These are phyloP conservation scores for Apodemia duryi DNA, from an alignment of 2,888 invertebrate species.

Conservation along the genomic window DNA sequence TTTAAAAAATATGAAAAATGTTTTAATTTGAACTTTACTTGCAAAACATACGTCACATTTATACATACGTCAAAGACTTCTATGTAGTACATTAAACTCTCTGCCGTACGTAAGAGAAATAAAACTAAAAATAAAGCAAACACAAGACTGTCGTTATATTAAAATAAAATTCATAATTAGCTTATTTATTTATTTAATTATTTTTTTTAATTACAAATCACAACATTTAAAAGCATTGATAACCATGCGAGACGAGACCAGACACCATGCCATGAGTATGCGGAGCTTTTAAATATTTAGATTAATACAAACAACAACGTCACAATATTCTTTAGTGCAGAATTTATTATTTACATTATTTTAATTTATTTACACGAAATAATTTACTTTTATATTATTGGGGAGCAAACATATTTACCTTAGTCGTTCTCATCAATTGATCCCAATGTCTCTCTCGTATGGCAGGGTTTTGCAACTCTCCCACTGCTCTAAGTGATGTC, in stretches of 20 bases:
- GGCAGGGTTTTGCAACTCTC: conserved; percentile 96
- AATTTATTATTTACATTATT: conserved; percentile 29
- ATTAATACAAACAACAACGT: conserved; percentile 16
- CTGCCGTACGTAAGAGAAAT: neutral
- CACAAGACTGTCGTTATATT: neutral
- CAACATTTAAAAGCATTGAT: conserved; percentile 17
- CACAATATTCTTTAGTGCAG: conserved; percentile 14
- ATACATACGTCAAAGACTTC: too few species aligned
- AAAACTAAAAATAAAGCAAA: neutral
- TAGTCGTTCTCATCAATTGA: conserved; percentile 96
- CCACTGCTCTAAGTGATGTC: conserved; percentile 95
- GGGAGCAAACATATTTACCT: conserved; percentile 76
- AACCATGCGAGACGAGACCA: neutral
- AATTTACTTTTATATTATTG: conserved; percentile 19
- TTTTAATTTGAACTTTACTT: too few species aligned
- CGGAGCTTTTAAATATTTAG: conserved; percentile 28
- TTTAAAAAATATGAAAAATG: too few species aligned
- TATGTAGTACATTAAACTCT: too few species aligned
- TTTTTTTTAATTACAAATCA: conserved; percentile 9
- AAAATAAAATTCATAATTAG: conserved; percentile 26
- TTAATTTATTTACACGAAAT: conserved; percentile 7
- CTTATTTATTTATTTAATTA: conserved; percentile 2
- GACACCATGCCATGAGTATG: neutral
- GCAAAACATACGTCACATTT: too few species aligned
- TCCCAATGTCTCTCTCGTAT: conserved; percentile 98